phyloP scores from a whole-genome alignment of 2,797 vertebrate genomes.

The Lepus townsendii region DNA sequence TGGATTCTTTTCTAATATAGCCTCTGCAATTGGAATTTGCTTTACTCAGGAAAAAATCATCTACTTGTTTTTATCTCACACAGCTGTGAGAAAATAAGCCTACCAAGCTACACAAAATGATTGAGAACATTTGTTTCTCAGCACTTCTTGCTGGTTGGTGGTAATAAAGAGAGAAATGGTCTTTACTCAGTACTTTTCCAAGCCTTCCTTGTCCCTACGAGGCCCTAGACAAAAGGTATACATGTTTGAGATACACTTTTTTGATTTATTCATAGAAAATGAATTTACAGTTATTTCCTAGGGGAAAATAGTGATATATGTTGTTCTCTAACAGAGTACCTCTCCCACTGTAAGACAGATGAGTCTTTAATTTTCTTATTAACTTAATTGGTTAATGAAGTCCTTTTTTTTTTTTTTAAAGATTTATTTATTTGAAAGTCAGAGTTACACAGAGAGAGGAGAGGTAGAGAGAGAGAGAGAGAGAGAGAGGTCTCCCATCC shows the following conservation, averaged over 20 bases:
- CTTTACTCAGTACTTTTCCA: conserved; percentile 66
- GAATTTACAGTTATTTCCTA: conserved; percentile 28
- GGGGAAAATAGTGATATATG: neutral
- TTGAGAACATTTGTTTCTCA: conserved; percentile 75
- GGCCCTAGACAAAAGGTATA: neutral
- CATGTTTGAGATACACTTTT: conserved; percentile 17
- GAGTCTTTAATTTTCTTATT: conserved; percentile 42
- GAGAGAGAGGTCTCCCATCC: too few species aligned
- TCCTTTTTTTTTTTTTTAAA: conserved; percentile 53
- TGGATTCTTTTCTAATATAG: conserved; percentile 53
- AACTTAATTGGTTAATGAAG: conserved; percentile 33
- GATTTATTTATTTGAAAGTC: neutral
- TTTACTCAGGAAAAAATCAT: conserved; percentile 78
- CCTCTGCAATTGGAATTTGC: conserved; percentile 67
- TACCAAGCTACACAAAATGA: conserved; percentile 57
- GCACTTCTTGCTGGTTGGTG: conserved; percentile 63
- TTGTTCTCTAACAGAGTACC: neutral
- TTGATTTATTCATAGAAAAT: conserved; percentile 57
- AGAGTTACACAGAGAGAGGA: too few species aligned
- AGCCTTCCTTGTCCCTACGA: neutral
- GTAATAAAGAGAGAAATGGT: conserved; percentile 7
- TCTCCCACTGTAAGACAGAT: neutral
- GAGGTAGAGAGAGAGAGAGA: too few species aligned
- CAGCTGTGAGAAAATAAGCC: conserved; percentile 81
- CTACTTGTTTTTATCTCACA: conserved; percentile 76